A percentile compares a stretch with the other conserved stretches of the same genome.
Evolutionary conservation across 2,888 invertebrate genomes (phyloP).

Genomic region (Pyrgus malvae): DNA sequence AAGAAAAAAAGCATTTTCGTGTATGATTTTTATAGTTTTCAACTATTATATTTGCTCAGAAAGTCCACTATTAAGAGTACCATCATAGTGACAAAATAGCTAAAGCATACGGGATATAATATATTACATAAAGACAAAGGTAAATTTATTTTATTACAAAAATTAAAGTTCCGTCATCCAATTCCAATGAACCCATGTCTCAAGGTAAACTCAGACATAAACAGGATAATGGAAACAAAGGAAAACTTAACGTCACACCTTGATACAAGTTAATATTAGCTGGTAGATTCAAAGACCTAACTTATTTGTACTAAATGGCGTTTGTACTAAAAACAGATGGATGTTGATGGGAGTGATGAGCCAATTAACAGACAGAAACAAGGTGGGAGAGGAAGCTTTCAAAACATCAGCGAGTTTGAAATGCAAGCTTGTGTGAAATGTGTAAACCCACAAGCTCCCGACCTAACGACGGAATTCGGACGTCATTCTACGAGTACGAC

Average conservation of each 20-base stretch:
- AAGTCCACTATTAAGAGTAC: too few species aligned
- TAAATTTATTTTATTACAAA: too few species aligned
- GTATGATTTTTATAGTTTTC: too few species aligned
- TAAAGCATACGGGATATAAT: too few species aligned
- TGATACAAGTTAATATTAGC: neutral
- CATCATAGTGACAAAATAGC: too few species aligned
- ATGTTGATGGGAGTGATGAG: constrained; percentile 1
- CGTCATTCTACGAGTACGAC: too few species aligned
- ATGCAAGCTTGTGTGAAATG: neutral
- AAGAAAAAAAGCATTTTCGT: too few species aligned
- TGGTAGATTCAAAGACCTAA: neutral
- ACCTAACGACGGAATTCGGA: neutral
- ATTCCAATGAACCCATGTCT: too few species aligned
- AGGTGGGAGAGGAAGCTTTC: neutral
- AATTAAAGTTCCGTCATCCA: too few species aligned
- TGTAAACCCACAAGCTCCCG: neutral
- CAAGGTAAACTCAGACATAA: neutral
- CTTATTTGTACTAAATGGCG: neutral
- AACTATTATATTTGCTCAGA: too few species aligned
- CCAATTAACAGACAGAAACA: constrained; percentile 2
- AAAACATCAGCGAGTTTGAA: neutral
- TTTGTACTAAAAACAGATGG: constrained; percentile 4
- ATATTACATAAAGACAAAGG: too few species aligned
- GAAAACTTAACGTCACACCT: neutral
- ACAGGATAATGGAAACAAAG: constrained; percentile 11